These are phyloP conservation scores for Hycleus cichorii DNA, from an alignment of 1,140 invertebrate species.

Conservation along the genomic window DNA sequence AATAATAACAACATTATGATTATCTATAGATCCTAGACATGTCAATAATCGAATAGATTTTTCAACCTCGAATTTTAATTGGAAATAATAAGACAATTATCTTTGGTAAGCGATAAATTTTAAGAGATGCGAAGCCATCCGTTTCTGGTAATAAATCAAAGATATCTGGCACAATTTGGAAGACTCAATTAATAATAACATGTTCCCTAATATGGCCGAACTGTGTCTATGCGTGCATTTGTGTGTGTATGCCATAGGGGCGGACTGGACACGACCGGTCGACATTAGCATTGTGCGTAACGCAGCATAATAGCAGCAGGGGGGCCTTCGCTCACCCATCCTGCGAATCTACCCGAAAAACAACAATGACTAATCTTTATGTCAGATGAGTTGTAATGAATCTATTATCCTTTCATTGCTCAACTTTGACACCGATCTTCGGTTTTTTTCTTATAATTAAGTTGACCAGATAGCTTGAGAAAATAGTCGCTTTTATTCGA, in stretches of 20 bases:
- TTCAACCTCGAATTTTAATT: conserved; percentile 17
- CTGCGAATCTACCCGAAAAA: conserved; percentile 30
- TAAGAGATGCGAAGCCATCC: conserved; percentile 4
- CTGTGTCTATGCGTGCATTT: neutral
- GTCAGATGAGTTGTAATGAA: conserved; percentile 35
- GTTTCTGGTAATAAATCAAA: conserved; percentile 13
- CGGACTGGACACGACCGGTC: conserved; percentile 29
- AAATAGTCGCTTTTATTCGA: too few species aligned
- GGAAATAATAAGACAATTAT: conserved; percentile 23
- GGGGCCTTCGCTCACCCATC: conserved; percentile 10
- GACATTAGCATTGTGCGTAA: conserved; percentile 22
- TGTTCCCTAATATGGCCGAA: conserved; percentile 28
- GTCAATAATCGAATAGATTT: too few species aligned
- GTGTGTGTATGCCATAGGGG: conserved; percentile 13
- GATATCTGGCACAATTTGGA: conserved; percentile 24
- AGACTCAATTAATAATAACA: conserved; percentile 39
- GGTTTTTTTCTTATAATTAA: too few species aligned
- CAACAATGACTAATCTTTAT: conserved; percentile 36
- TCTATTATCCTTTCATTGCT: conserved; percentile 28
- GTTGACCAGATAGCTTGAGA: too few species aligned
- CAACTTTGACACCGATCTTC: neutral
- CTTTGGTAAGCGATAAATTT: conserved; percentile 5
- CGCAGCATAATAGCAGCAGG: conserved; percentile 5
- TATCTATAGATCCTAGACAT: too few species aligned
- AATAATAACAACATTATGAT: too few species aligned